Evolutionary conservation across 2,113 vertebrate species (phyloP).

Genomic region (Stigmatopora argus): DNA sequence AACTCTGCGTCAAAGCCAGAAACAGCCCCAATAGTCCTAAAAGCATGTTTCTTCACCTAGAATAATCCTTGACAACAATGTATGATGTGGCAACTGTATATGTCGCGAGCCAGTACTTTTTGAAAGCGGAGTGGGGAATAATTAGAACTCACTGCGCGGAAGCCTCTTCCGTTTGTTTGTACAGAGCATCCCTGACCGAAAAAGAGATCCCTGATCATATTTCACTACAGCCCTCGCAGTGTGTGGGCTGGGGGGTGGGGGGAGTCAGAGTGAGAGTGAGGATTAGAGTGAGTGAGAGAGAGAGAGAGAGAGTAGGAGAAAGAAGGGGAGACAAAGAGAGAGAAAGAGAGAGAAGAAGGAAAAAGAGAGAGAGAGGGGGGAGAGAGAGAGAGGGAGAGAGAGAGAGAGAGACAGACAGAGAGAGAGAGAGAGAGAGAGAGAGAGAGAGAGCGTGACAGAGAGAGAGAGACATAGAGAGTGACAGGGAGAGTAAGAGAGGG

Average conservation of each 20-base stretch:
- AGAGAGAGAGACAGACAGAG: no score
- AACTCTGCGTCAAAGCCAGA: slow-evolving; percentile 30
- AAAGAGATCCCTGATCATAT: slow-evolving; percentile 39
- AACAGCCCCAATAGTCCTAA: slow-evolving; percentile 49
- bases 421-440: no score
- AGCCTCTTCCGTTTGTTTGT: slow-evolving; percentile 50
- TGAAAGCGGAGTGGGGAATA: slow-evolving; percentile 16
- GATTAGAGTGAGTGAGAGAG: neutral
- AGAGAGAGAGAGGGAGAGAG: no score
- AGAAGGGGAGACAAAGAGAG: neutral
- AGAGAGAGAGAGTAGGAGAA: neutral
- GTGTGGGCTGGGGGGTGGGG: neutral
- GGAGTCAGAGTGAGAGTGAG: neutral
- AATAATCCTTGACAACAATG: slow-evolving; percentile 12
- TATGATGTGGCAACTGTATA: slow-evolving; percentile 77
- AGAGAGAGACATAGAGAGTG: no score
- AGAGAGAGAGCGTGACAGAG: no score
- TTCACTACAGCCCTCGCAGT: slow-evolving; percentile 28
- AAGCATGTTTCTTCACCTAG: slow-evolving; percentile 53
- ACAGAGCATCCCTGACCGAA: slow-evolving; percentile 52
- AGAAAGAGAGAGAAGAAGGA: neutral
- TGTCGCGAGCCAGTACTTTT: slow-evolving; percentile 14
- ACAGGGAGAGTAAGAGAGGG: no score
- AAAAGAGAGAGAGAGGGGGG: neutral
- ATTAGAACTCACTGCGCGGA: slow-evolving; percentile 37